These are phyloP conservation scores for Euzophera pinguis DNA, from an alignment of 2,888 invertebrate genomes.

Conservation along the genomic window DNA sequence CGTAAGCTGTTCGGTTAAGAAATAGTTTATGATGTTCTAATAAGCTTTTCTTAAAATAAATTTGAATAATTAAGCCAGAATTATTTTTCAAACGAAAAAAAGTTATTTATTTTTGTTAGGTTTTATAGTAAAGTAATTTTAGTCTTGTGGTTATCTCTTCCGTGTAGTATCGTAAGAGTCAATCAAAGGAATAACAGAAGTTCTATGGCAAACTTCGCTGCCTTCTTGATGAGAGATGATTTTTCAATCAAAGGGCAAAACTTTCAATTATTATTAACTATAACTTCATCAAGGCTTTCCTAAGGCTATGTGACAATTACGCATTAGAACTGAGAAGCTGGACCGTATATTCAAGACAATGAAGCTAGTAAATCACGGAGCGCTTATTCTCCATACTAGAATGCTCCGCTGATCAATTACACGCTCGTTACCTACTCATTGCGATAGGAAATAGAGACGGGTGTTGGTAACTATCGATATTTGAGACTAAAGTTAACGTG, in stretches of 20 bases:
- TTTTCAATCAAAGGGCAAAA: no score
- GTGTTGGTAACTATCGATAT: background rate
- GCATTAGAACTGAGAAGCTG: background rate
- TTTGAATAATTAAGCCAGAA: no score
- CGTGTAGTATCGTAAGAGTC: no score
- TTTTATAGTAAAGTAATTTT: no score
- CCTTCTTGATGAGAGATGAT: no score
- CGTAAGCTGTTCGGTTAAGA: background rate
- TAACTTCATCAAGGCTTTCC: background rate
- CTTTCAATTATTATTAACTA: no score
- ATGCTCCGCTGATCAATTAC: constrained; percentile 34
- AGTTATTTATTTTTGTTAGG: no score
- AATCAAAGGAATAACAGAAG: no score
- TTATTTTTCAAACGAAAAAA: no score
- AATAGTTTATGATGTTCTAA: background rate
- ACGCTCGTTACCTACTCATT: constrained; percentile 34
- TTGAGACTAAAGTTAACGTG: no score
- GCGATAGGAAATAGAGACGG: constrained; percentile 13
- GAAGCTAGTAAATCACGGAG: constrained; percentile 18
- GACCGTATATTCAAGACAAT: background rate
- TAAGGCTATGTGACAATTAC: background rate
- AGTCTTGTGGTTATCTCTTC: no score
- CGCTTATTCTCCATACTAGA: constrained; percentile 24
- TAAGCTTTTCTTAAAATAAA: background rate
- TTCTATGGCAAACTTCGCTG: no score